Percentiles rank a stretch among this genome's conserved stretches.
phyloP scores from a whole-genome alignment of 53 echinoderm and acorn worm species.

The Antedon mediterranea region DNA sequence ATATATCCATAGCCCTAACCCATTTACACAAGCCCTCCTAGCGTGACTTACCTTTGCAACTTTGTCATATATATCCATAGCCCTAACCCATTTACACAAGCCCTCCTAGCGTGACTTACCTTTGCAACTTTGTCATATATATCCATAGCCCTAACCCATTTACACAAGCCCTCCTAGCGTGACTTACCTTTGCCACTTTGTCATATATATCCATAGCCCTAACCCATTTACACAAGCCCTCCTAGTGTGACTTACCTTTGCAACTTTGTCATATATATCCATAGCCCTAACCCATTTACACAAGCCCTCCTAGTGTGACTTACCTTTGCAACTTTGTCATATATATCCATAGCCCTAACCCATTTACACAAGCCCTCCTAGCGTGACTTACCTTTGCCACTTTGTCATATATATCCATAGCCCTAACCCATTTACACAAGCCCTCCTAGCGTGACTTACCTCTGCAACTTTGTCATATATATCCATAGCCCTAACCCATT shows the following conservation, averaged over 20 bases:
- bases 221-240: conserved; percentile 85
- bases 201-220: conserved; percentile 92
- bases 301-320: no score
- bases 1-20: conserved; percentile 92
- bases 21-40: conserved; percentile 48
- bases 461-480: conserved; percentile 90
- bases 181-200: conserved; percentile 88
- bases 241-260: conserved; percentile 76
- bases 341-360: conserved; percentile 92
- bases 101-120: conserved; percentile 46
- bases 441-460: conserved; percentile 46
- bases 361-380: conserved; percentile 48
- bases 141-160: conserved; percentile 94
- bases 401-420: conserved; percentile 90
- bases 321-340: conserved; percentile 96
- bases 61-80: conserved; percentile 90
- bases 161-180: no score
- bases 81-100: conserved; percentile 93
- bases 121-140: conserved; percentile 90
- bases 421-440: conserved; percentile 93
- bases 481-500: conserved; percentile 94
- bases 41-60: conserved; percentile 94
- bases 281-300: conserved; percentile 95
- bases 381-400: conserved; percentile 94
- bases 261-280: conserved; percentile 88